Evolutionary conservation across 64 coral and sea anemone species (phyloP).

Genomic region (Montipora efflorescens): DNA sequence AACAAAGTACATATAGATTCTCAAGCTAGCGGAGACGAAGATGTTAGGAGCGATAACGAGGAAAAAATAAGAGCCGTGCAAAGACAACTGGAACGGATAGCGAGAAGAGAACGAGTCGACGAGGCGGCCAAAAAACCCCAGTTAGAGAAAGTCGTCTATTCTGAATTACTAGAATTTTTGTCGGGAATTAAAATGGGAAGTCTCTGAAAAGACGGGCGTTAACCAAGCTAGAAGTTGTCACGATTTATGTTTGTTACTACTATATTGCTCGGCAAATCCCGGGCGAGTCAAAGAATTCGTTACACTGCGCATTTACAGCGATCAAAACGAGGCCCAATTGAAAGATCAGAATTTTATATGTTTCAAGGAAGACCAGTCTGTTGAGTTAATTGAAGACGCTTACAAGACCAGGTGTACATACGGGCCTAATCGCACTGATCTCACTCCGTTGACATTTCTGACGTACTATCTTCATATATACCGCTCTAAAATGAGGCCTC

Average conservation of each 20-base stretch:
- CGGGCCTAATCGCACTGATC: neutral
- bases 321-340: neutral
- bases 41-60: too few relatives aligned
- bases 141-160: too few relatives aligned
- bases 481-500: neutral
- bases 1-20: too few relatives aligned
- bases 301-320: neutral
- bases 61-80: neutral
- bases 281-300: neutral
- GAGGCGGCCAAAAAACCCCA: neutral
- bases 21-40: too few relatives aligned
- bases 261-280: neutral
- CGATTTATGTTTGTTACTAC: neutral
- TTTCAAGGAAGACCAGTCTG: neutral
- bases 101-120: neutral
- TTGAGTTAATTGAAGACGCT: neutral
- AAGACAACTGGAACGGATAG: neutral
- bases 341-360: neutral
- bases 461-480: constrained; percentile 10
- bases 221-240: neutral
- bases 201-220: neutral
- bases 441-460: neutral
- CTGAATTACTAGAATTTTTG: neutral
- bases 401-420: constrained; percentile 9
- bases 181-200: neutral